Conservation (phyloP, 2,888 invertebrate species). For the Diarsia dahlii region DNA sequence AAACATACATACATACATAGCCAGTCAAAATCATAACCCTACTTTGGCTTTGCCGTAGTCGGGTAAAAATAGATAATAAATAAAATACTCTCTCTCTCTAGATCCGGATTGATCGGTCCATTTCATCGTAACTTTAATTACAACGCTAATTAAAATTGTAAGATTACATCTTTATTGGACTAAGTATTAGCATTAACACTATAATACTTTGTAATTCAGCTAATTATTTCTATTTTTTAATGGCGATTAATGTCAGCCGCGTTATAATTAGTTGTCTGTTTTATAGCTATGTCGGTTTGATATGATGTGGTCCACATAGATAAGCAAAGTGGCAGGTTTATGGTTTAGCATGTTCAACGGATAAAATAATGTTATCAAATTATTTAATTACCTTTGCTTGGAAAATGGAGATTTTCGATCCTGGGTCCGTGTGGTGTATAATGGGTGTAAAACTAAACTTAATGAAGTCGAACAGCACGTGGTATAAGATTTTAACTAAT, state of each 20-base stretch:
- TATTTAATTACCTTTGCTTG: not conserved
- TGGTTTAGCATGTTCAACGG: slow-evolving; percentile 15
- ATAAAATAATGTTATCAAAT: not conserved
- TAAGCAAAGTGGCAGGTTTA: slow-evolving; percentile 23
- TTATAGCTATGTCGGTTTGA: slow-evolving; percentile 10
- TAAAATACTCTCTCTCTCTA: not conserved
- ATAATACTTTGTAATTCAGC: not conserved
- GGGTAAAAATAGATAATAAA: not conserved
- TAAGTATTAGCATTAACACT: not conserved
- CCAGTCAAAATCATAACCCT: no score
- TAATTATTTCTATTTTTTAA: slow-evolving; percentile 18
- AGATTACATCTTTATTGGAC: not conserved
- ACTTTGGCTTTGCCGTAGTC: no score
- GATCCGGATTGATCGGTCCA: not conserved
- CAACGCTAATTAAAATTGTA: not conserved
- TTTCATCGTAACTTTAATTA: no score
- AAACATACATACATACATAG: no score
- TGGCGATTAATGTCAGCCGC: slow-evolving; percentile 6
- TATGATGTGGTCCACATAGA: slow-evolving; percentile 37
- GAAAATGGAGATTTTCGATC: not conserved
- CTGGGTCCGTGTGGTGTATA: not conserved
- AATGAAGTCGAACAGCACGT: no score
- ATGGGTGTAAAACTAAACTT: no score
- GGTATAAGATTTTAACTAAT: no score
- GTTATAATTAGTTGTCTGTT: slow-evolving; percentile 23